These are phyloP conservation scores for Hyaena hyaena DNA, from an alignment of 2,113 vertebrate genomes.

Conservation along the genomic window DNA sequence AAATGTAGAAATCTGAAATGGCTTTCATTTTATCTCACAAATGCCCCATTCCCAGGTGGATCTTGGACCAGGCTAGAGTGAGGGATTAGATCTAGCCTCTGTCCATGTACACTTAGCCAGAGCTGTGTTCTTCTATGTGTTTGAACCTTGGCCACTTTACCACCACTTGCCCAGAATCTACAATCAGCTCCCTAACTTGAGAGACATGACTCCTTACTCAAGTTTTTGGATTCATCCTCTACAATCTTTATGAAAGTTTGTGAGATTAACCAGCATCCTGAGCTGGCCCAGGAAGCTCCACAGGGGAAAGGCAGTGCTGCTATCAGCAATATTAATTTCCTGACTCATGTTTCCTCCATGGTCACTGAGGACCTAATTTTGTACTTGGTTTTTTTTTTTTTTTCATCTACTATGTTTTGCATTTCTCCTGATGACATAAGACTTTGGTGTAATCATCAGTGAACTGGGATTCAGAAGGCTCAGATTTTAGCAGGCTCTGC, in stretches of 20 bases:
- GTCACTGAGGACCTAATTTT: neutral
- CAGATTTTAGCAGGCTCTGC: neutral
- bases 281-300: neutral
- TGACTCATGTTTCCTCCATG: neutral
- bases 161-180: neutral
- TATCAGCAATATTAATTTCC: neutral
- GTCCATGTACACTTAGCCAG: neutral
- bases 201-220: neutral
- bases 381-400: neutral
- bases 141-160: neutral
- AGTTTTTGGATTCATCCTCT: neutral
- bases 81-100: neutral
- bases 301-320: neutral
- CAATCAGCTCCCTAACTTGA: neutral
- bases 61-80: neutral
- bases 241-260: neutral
- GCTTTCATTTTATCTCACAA: neutral
- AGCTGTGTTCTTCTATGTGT: neutral
- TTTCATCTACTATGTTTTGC: neutral
- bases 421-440: neutral
- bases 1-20: neutral
- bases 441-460: neutral
- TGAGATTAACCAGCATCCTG: neutral
- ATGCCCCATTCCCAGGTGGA: neutral
- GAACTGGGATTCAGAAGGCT: neutral